A percentile compares a stretch with the other conserved stretches of the same genome.
phyloP scores from a whole-genome alignment of 53 echinoderm and acorn worm species.

The Holothuria leucospilota region DNA sequence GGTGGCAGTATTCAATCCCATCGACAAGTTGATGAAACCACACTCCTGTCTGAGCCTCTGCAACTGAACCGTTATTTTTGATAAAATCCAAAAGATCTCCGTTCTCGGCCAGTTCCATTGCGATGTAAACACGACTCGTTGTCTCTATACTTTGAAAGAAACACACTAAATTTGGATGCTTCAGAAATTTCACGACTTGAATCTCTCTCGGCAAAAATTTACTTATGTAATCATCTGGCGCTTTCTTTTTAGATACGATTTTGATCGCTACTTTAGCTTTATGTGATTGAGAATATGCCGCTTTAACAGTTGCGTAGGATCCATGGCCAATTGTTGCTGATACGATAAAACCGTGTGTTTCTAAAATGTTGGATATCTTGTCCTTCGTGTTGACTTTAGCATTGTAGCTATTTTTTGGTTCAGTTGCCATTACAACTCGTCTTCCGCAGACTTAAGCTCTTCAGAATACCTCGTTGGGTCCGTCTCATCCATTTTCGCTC shows the following conservation, averaged over 20 bases:
- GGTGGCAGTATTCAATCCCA: constrained; percentile 95
- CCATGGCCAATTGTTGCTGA: constrained; percentile 87
- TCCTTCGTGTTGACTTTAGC: constrained; percentile 49
- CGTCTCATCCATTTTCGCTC: too few species aligned
- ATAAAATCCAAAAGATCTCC: constrained; percentile 95
- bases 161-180: constrained; percentile 92
- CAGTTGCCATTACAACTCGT: constrained; percentile 5
- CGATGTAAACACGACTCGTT: constrained; percentile 95
- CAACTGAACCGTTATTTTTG: constrained; percentile 82
- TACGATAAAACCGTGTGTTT: constrained; percentile 82
- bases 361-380: constrained; percentile 66
- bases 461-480: too few species aligned
- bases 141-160: constrained; percentile 99
- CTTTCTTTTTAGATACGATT: constrained; percentile 96
- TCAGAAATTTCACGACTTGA: constrained; percentile 88
- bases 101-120: constrained; percentile 97
- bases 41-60: constrained; percentile 79
- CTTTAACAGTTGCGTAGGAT: constrained; percentile 91
- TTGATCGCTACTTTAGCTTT: constrained; percentile 95
- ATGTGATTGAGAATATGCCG: constrained; percentile 80
- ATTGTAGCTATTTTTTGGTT: background rate
- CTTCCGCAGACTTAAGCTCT: too few species aligned
- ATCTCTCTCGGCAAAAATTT: constrained; percentile 97
- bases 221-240: constrained; percentile 92
- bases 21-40: constrained; percentile 98